A percentile compares a stretch with the other conserved stretches of the same genome.
Conservation (phyloP, 2,113 vertebrate species). For the Macroglossus sobrinus region DNA sequence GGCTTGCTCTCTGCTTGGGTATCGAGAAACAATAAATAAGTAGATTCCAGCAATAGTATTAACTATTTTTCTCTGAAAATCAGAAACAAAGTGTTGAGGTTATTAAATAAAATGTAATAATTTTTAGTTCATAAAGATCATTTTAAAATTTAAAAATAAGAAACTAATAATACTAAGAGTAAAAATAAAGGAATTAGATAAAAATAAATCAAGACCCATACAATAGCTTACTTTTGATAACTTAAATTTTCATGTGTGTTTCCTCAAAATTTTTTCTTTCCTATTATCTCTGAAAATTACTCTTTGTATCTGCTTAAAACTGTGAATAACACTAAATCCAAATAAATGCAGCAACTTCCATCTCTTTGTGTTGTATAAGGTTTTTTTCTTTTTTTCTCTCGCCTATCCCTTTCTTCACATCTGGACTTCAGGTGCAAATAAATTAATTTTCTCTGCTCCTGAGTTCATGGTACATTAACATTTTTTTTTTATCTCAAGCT, state of each 20-base stretch:
- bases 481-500: background rate
- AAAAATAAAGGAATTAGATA: background rate
- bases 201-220: background rate
- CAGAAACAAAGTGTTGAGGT: background rate
- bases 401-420: background rate
- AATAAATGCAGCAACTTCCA: background rate
- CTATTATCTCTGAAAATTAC: background rate
- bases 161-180: background rate
- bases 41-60: background rate
- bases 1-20: background rate
- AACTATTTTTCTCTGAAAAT: background rate
- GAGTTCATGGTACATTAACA: background rate
- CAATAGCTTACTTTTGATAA: background rate
- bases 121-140: background rate
- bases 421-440: background rate
- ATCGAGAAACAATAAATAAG: background rate
- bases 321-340: background rate
- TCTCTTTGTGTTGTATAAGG: background rate
- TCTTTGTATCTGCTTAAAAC: background rate
- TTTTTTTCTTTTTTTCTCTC: background rate
- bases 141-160: background rate
- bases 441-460: background rate
- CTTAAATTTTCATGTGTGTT: background rate
- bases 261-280: background rate
- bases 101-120: background rate